These are phyloP conservation scores for Teleopsis dalmanni DNA, from an alignment of 1,140 invertebrate species.

Conservation along the genomic window DNA sequence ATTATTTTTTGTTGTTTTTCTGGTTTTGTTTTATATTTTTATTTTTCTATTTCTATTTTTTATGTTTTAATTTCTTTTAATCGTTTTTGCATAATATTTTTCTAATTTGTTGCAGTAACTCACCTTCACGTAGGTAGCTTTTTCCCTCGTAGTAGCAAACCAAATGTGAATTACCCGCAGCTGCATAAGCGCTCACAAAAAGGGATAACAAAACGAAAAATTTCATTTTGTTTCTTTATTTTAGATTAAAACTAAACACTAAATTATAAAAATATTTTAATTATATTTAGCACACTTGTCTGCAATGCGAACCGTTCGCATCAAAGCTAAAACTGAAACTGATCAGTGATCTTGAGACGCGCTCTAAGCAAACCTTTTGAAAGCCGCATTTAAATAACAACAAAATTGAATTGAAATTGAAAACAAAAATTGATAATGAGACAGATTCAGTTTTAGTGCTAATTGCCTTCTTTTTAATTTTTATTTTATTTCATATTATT, in stretches of 20 bases:
- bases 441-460: too few species aligned
- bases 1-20: too few species aligned
- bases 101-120: constrained; percentile 33
- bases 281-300: constrained; percentile 7
- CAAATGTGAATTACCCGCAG: constrained; percentile 46
- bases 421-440: too few species aligned
- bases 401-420: too few species aligned
- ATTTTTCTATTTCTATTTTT: neutral
- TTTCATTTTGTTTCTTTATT: constrained; percentile 26
- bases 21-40: neutral
- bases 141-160: constrained; percentile 64
- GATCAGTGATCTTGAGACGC: constrained; percentile 9
- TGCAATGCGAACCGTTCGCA: constrained; percentile 25
- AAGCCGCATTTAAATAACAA: too few species aligned
- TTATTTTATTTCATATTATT: too few species aligned
- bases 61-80: neutral
- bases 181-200: constrained; percentile 33
- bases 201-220: constrained; percentile 31
- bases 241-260: constrained; percentile 5
- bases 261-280: neutral
- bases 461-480: too few species aligned
- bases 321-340: constrained; percentile 35
- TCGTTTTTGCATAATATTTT: neutral
- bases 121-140: constrained; percentile 58
- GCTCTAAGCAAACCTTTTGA: too few species aligned